phyloP scores from a whole-genome alignment of 2,113 vertebrate genomes.

The Dolichotis patagonum region DNA sequence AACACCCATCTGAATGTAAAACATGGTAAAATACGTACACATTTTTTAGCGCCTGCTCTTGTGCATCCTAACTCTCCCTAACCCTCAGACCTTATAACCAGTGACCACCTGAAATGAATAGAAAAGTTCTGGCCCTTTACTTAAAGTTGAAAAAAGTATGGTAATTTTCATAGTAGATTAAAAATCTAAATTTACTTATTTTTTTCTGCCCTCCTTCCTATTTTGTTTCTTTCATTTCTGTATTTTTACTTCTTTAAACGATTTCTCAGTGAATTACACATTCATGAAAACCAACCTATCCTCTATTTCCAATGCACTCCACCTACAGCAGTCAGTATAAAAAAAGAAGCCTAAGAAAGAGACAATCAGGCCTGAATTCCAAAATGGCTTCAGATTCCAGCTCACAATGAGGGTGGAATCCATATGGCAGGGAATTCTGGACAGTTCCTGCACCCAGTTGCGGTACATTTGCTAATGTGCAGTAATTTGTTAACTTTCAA shows the following conservation, averaged over 20 bases:
- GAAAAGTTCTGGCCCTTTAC: background rate
- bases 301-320: background rate
- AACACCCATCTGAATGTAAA: background rate
- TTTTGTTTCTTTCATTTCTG: background rate
- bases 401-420: background rate
- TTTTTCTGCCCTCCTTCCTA: too few relatives aligned
- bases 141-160: background rate
- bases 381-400: accelerated
- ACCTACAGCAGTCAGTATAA: background rate
- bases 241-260: background rate
- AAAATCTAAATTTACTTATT: background rate
- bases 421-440: accelerated
- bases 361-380: accelerated
- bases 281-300: background rate
- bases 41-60: background rate
- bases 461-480: background rate
- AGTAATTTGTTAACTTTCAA: too few relatives aligned
- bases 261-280: background rate
- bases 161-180: background rate
- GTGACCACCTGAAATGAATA: background rate
- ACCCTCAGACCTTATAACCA: background rate
- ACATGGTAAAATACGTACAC: background rate
- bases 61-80: background rate
- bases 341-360: background rate
- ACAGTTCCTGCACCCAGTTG: background rate